Percentiles rank a stretch among this genome's conserved stretches.
Evolutionary conservation across 2,113 vertebrate species (phyloP).

Genomic region (Glareola pratincola): DNA sequence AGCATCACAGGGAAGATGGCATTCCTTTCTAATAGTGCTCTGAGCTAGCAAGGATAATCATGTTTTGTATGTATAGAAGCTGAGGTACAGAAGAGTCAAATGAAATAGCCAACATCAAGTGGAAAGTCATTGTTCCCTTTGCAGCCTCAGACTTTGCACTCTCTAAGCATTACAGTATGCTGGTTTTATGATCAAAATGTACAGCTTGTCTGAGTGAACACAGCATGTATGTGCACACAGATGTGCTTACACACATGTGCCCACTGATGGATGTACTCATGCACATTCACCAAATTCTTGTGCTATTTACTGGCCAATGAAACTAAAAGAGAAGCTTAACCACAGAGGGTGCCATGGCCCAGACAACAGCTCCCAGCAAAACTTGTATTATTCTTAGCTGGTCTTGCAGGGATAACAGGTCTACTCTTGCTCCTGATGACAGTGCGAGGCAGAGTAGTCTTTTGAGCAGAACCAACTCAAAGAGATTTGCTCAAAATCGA

Average conservation of each 20-base stretch:
- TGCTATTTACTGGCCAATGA: background rate
- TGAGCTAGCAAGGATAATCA: background rate
- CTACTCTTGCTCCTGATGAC: constrained; percentile 24
- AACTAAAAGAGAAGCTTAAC: background rate
- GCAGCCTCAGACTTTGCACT: background rate
- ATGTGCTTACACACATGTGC: background rate
- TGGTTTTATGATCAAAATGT: background rate
- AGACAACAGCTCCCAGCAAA: background rate
- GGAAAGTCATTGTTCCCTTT: fast-evolving
- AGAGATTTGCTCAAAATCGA: constrained; percentile 34
- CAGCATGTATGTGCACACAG: too few species aligned
- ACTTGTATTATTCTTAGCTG: background rate
- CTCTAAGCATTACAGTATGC: background rate
- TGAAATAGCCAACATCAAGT: background rate
- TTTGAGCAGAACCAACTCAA: background rate
- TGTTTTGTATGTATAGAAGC: background rate
- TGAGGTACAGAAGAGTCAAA: background rate
- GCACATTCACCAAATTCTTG: background rate
- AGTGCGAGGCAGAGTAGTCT: constrained; percentile 14
- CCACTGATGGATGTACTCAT: background rate
- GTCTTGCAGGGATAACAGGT: background rate
- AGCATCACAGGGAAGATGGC: fast-evolving
- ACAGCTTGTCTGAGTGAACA: background rate
- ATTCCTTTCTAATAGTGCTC: background rate
- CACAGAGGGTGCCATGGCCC: background rate